Percentiles rank a stretch among this genome's conserved stretches.
Conservation (phyloP, 2,113 vertebrate genomes). For the Ifrita kowaldi region DNA sequence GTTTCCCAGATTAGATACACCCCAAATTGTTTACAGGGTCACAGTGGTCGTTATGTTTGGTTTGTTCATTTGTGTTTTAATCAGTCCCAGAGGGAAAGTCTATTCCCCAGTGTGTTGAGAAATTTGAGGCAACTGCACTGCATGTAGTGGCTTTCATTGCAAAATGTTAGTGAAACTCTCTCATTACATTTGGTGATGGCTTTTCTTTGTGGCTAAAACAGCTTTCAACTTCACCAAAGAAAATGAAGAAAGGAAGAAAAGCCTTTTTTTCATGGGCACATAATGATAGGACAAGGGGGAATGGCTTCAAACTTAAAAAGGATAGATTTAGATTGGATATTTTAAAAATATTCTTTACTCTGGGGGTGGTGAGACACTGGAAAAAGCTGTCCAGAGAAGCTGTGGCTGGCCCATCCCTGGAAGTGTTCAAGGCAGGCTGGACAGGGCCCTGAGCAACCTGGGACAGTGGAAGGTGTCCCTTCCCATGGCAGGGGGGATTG, state of each 20-base stretch:
- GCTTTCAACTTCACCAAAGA: neutral
- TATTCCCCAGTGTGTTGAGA: neutral
- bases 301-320: neutral
- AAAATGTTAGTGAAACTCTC: neutral
- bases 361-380: neutral
- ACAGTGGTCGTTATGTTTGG: neutral
- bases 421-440: neutral
- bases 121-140: neutral
- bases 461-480: neutral
- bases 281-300: neutral
- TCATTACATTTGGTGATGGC: neutral
- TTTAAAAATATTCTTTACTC: neutral
- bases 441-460: neutral
- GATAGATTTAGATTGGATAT: neutral
- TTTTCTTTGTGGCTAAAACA: neutral
- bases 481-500: neutral
- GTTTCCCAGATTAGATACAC: neutral
- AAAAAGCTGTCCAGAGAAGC: neutral
- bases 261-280: neutral
- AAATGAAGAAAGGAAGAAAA: neutral
- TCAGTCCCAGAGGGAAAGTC: neutral
- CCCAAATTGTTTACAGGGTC: neutral
- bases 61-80: neutral
- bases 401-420: neutral
- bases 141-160: neutral